These are phyloP conservation scores for Xestia ashworthii DNA, from an alignment of 2,888 invertebrate species.

Conservation along the genomic window DNA sequence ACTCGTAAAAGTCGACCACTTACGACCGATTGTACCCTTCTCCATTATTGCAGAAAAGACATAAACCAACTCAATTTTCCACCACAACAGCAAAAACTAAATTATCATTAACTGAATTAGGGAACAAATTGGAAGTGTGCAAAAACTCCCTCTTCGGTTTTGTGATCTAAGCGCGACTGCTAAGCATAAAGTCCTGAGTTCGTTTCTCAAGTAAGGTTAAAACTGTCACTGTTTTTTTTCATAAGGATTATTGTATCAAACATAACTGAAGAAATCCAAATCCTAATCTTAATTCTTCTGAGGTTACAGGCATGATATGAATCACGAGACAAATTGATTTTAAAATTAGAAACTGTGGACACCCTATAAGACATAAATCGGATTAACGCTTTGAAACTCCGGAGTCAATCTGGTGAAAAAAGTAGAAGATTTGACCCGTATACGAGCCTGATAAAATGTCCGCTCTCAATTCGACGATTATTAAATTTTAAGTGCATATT, in stretches of 20 bases:
- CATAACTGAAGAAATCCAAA: not conserved
- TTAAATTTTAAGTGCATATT: slow-evolving; percentile 29
- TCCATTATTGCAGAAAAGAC: slow-evolving; percentile 25
- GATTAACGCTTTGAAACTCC: slow-evolving; percentile 69
- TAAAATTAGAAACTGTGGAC: slow-evolving; percentile 44
- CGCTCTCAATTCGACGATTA: slow-evolving; percentile 27
- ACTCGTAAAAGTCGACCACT: slow-evolving; percentile 29
- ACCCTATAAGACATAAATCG: slow-evolving; percentile 64
- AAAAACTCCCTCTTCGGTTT: not conserved
- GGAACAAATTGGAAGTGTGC: slow-evolving; percentile 15
- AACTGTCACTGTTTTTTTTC: not conserved
- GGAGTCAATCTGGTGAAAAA: slow-evolving; percentile 57
- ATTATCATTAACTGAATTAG: slow-evolving; percentile 42
- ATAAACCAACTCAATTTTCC: slow-evolving; percentile 43
- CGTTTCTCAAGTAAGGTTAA: not conserved
- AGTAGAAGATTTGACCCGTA: slow-evolving; percentile 35
- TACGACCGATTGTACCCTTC: slow-evolving; percentile 4
- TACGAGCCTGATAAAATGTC: slow-evolving; percentile 24
- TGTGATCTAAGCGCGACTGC: not conserved
- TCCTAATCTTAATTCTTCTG: not conserved
- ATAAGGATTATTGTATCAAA: not conserved
- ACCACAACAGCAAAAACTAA: slow-evolving; percentile 29
- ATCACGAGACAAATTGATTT: not conserved
- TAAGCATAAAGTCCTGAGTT: not conserved
- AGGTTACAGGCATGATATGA: not conserved